These are phyloP conservation scores for Zingel zingel DNA, from an alignment of 2,113 vertebrate species.

Conservation along the genomic window DNA sequence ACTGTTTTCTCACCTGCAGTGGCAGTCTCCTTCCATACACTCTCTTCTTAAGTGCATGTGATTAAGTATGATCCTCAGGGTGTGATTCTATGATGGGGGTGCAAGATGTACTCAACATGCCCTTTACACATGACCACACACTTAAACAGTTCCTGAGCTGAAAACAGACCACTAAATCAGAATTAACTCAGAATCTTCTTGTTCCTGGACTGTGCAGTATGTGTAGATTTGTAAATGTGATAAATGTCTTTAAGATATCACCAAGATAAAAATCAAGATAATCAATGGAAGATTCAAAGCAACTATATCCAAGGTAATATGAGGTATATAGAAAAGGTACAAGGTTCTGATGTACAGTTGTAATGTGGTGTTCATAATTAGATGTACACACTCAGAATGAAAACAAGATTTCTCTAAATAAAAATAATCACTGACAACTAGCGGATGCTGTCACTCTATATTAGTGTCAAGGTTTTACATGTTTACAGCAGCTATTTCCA, in stretches of 20 bases:
- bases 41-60: slow-evolving; percentile 14
- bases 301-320: not conserved
- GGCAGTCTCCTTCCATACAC: slow-evolving; percentile 5
- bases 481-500: not conserved
- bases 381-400: not conserved
- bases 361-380: not conserved
- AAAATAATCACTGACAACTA: not conserved
- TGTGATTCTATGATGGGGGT: slow-evolving; percentile 21
- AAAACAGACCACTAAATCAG: slow-evolving; percentile 14
- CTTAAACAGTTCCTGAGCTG: slow-evolving; percentile 19
- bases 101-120: slow-evolving; percentile 8
- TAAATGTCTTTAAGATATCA: not conserved
- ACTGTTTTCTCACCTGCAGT: slow-evolving; percentile 17
- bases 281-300: not conserved
- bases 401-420: not conserved
- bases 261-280: not conserved
- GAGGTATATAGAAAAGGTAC: not conserved
- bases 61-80: slow-evolving; percentile 30
- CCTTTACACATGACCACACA: slow-evolving; percentile 46
- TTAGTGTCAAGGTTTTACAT: not conserved
- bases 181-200: not conserved
- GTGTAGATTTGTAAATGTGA: not conserved
- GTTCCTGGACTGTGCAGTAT: not conserved
- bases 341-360: too few species aligned
- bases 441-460: not conserved